Evolutionary conservation across 2,888 invertebrate species (phyloP).

Genomic region (Nemotelus nigrinus): DNA sequence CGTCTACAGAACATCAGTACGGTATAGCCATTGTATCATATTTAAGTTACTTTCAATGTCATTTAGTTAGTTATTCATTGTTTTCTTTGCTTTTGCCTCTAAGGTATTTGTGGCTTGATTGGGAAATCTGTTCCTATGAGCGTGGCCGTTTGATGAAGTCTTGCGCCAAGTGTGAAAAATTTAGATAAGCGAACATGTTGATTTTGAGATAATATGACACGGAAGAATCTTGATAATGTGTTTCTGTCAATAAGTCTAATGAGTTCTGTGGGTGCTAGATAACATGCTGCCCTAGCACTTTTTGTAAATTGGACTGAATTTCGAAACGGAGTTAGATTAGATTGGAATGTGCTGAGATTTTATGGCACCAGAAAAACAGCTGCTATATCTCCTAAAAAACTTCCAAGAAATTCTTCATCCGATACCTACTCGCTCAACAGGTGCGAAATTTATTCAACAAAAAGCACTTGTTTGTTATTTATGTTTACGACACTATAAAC

Average conservation of each 20-base stretch:
- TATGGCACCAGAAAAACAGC: not conserved
- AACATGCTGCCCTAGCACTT: too few species aligned
- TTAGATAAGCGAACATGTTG: constrained; percentile 26
- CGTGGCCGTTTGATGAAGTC: not conserved
- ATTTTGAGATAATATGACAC: constrained; percentile 3
- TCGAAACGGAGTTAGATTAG: not conserved
- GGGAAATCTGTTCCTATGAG: not conserved
- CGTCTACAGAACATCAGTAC: too few species aligned
- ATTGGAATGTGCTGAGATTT: not conserved
- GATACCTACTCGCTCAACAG: too few species aligned
- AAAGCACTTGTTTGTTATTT: not conserved
- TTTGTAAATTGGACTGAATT: not conserved
- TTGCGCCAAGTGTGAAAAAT: constrained; percentile 23
- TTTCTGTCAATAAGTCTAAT: constrained; percentile 9
- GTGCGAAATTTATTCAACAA: too few species aligned
- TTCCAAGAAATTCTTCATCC: too few species aligned
- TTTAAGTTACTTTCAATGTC: constrained; percentile 3
- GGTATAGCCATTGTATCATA: not conserved
- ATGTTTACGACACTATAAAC: not conserved
- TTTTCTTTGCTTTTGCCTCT: not conserved
- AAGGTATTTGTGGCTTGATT: constrained; percentile 5
- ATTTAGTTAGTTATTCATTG: not conserved
- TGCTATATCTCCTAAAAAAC: not conserved
- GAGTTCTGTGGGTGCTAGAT: not conserved
- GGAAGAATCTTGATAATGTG: not conserved